Evolutionary conservation across 1,140 invertebrate genomes (phyloP).

Genomic region (Drosophila bocki): DNA sequence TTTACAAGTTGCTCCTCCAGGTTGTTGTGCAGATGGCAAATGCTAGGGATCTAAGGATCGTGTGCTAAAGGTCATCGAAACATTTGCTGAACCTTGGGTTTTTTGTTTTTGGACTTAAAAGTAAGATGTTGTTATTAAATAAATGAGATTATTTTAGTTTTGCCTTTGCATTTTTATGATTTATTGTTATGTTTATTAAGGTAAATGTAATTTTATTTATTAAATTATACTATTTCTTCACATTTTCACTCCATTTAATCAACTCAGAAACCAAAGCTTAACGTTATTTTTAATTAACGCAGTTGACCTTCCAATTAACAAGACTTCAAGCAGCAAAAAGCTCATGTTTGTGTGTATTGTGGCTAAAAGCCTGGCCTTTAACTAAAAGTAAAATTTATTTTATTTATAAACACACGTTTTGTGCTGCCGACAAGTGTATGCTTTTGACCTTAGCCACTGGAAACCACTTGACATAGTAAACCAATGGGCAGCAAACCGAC

Average conservation of each 20-base stretch:
- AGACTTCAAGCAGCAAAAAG: neutral
- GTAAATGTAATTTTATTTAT: neutral
- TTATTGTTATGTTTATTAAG: neutral
- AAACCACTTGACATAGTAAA: constrained; percentile 68
- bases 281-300: neutral
- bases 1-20: constrained; percentile 38
- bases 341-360: neutral
- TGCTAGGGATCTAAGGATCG: constrained; percentile 3
- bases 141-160: neutral
- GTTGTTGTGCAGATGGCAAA: constrained; percentile 16
- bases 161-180: neutral
- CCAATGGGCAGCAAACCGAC: constrained; percentile 35
- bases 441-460: constrained; percentile 52
- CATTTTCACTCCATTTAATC: neutral
- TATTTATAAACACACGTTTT: constrained; percentile 29
- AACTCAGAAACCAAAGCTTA: neutral
- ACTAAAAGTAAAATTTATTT: constrained; percentile 8
- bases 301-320: constrained; percentile 15
- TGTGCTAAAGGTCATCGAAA: constrained; percentile 24
- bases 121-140: neutral
- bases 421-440: constrained; percentile 4
- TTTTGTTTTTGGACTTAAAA: neutral
- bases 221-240: too few species aligned
- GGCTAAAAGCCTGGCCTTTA: neutral
- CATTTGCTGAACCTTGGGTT: constrained; percentile 14